Evolutionary conservation across 1,140 invertebrate genomes (phyloP).

Genomic region (silkworm (Bombyx mori)): DNA sequence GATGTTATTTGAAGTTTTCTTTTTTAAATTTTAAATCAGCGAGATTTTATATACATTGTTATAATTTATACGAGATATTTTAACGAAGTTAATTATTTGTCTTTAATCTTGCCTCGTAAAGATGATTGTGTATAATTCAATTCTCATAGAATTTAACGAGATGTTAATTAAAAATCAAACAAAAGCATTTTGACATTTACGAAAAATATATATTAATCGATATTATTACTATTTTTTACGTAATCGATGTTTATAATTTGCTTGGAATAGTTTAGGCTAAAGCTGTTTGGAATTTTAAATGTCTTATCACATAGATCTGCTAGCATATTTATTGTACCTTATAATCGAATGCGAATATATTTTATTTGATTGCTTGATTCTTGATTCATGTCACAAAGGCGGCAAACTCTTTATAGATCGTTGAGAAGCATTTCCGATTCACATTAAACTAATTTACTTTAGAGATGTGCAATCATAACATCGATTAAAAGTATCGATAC

Average conservation of each 20-base stretch:
- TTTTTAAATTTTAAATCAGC: slow-evolving; percentile 10
- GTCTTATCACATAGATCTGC: slow-evolving; percentile 50
- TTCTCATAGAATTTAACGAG: background rate
- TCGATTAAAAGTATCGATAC: background rate
- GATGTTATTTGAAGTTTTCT: slow-evolving; percentile 19
- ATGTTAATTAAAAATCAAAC: no score
- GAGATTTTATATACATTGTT: slow-evolving; percentile 20
- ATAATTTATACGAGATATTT: slow-evolving; percentile 14
- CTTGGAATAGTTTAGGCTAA: slow-evolving; percentile 21
- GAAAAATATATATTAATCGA: no score
- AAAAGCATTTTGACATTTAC: no score
- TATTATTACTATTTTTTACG: no score
- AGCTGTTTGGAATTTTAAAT: slow-evolving; percentile 14
- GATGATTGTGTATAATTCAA: slow-evolving; percentile 25
- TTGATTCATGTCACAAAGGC: slow-evolving; percentile 1
- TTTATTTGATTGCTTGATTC: background rate
- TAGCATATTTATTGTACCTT: slow-evolving; percentile 44
- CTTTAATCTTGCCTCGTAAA: slow-evolving; percentile 44
- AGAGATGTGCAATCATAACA: background rate
- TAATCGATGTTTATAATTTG: slow-evolving; percentile 7
- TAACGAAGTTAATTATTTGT: slow-evolving; percentile 29
- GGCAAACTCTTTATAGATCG: background rate
- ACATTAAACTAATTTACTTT: background rate
- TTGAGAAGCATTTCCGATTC: background rate
- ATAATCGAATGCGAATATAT: background rate